Evolutionary conservation across 2,797 vertebrate genomes (phyloP).

Genomic region (Hoplostethus atlanticus): DNA sequence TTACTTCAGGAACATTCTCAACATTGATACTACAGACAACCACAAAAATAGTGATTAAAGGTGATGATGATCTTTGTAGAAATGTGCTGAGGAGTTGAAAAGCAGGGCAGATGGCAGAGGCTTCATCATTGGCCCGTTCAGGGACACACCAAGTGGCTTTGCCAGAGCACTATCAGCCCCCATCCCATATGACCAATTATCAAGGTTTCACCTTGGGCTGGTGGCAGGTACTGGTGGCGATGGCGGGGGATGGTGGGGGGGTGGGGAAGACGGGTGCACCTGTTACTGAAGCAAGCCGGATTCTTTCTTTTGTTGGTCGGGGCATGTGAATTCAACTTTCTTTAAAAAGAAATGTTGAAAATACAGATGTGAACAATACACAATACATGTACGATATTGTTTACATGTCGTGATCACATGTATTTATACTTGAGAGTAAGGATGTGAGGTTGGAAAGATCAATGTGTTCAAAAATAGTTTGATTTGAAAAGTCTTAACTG

Average conservation of each 20-base stretch:
- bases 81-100: slow-evolving; percentile 68
- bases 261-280: slow-evolving; percentile 45
- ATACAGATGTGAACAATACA: no score
- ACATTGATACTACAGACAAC: slow-evolving; percentile 36
- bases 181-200: slow-evolving; percentile 88
- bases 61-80: slow-evolving; percentile 55
- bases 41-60: slow-evolving; percentile 67
- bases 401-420: no score
- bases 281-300: slow-evolving; percentile 61
- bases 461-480: no score
- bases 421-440: no score
- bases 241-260: slow-evolving; percentile 17
- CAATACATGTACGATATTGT: no score
- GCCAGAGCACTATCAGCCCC: slow-evolving; percentile 77
- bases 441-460: no score
- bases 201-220: slow-evolving; percentile 83
- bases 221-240: slow-evolving; percentile 49
- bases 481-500: no score
- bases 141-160: slow-evolving; percentile 75
- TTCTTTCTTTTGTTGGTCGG: slow-evolving; percentile 22
- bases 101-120: slow-evolving; percentile 82
- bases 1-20: slow-evolving; percentile 42
- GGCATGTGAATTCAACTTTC: no score
- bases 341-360: no score
- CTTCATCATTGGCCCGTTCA: slow-evolving; percentile 74